Percentiles rank a stretch among this genome's conserved stretches.
phyloP scores from a whole-genome alignment of 30 jellyfish, hydroid and myxozoan species.

The Aurelia aurita complex sp. Pacific region DNA sequence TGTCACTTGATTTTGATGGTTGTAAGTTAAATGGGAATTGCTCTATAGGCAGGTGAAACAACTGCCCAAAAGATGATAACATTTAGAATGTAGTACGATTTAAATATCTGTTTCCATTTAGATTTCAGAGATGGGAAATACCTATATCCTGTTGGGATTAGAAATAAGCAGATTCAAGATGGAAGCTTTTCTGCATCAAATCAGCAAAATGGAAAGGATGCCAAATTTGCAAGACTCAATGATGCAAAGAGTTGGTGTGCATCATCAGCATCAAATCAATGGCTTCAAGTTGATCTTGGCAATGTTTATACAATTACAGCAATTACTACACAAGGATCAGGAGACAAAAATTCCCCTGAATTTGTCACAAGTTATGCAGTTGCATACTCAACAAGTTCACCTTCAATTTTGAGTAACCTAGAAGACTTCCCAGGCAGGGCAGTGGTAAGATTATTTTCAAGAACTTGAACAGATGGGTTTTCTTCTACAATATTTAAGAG shows the following conservation, averaged over 20 bases:
- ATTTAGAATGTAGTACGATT: no score
- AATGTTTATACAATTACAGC: not conserved
- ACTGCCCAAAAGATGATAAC: no score
- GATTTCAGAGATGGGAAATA: not conserved
- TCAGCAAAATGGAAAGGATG: constrained; percentile 3
- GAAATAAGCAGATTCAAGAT: constrained; percentile 10
- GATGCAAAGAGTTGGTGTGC: constrained; percentile 32
- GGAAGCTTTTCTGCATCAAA: constrained; percentile 11
- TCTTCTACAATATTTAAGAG: no score
- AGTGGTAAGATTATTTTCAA: not conserved
- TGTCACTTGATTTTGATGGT: no score
- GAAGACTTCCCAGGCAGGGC: constrained; percentile 31
- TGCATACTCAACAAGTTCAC: constrained; percentile 7
- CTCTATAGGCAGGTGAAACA: no score
- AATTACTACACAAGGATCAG: constrained; percentile 18
- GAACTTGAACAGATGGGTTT: no score
- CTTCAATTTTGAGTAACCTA: not conserved
- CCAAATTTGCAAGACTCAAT: constrained; percentile 37
- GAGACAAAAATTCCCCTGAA: constrained; percentile 4
- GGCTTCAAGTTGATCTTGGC: constrained; percentile 38
- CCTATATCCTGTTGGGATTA: constrained; percentile 20
- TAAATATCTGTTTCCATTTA: no score
- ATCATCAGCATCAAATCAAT: constrained; percentile 14
- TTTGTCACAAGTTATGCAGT: constrained; percentile 9
- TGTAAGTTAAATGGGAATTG: no score